phyloP scores from a whole-genome alignment of 64 coral and sea anemone genomes.

The Exaiptasia diaphana region DNA sequence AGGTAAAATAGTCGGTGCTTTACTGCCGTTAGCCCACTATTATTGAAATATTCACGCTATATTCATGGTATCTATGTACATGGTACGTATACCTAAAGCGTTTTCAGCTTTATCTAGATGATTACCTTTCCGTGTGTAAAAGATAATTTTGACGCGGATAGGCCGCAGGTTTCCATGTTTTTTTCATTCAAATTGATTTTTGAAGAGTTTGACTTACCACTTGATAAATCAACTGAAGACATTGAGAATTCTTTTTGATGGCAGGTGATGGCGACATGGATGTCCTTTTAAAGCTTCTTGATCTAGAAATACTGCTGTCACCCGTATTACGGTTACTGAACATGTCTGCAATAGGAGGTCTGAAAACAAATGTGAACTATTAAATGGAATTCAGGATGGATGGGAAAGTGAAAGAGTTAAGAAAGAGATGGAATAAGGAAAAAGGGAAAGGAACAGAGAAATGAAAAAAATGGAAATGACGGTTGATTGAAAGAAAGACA shows the following conservation, averaged over 20 bases:
- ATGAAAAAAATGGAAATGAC: too few relatives aligned
- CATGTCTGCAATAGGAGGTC: conserved; percentile 59
- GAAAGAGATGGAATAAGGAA: neutral
- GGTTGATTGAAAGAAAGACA: neutral
- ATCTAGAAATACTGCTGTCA: conserved; percentile 65
- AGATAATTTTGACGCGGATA: too few relatives aligned
- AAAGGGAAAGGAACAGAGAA: neutral
- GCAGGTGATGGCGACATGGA: conserved; percentile 64
- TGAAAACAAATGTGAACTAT: neutral
- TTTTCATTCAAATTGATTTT: too few relatives aligned
- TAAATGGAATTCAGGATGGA: neutral
- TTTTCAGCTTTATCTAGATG: too few relatives aligned
- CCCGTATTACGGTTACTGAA: conserved; percentile 68
- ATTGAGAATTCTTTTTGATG: conserved; percentile 94
- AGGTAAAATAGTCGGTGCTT: too few relatives aligned
- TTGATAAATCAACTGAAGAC: conserved; percentile 92
- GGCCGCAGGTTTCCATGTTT: too few relatives aligned
- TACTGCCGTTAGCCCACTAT: too few relatives aligned
- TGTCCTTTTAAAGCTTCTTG: conserved; percentile 79
- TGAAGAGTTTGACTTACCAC: conserved; percentile 94
- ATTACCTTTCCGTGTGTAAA: too few relatives aligned
- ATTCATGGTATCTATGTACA: too few relatives aligned
- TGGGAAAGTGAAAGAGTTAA: neutral
- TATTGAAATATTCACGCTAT: too few relatives aligned
- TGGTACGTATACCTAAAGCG: too few relatives aligned